Percentiles rank a stretch among this genome's conserved stretches.
phyloP scores from a whole-genome alignment of 2,113 vertebrate genomes.

The Anthoscopus minutus region DNA sequence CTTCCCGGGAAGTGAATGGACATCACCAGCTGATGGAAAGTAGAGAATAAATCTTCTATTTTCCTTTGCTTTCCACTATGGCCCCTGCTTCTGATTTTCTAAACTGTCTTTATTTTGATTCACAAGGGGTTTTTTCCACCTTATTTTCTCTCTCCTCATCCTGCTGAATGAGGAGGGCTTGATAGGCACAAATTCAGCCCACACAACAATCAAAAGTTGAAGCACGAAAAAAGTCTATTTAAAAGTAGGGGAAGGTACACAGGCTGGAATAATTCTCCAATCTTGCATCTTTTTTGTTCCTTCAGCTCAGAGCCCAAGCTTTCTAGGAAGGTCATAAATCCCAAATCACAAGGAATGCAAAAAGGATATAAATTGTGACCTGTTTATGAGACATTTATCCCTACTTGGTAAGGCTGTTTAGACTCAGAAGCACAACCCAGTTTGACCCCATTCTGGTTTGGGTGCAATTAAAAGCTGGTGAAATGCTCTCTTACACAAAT shows the following conservation, averaged over 20 bases:
- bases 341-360: background rate
- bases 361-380: background rate
- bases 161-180: background rate
- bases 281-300: background rate
- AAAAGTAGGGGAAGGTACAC: background rate
- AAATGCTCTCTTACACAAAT: conserved; percentile 27
- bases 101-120: background rate
- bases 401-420: background rate
- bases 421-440: background rate
- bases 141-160: background rate
- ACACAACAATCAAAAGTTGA: background rate
- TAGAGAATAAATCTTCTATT: background rate
- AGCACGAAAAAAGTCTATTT: background rate
- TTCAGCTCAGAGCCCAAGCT: background rate
- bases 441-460: conserved; percentile 39
- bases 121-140: background rate
- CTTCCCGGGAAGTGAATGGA: background rate
- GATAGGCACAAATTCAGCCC: background rate
- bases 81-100: background rate
- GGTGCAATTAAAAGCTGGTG: conserved; percentile 53
- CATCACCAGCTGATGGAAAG: background rate
- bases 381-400: background rate
- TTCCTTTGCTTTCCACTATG: background rate
- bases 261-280: background rate
- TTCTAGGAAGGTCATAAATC: background rate